These are phyloP conservation scores for Agapetus fuscipes DNA, from an alignment of 2,888 invertebrate genomes.

Conservation along the genomic window DNA sequence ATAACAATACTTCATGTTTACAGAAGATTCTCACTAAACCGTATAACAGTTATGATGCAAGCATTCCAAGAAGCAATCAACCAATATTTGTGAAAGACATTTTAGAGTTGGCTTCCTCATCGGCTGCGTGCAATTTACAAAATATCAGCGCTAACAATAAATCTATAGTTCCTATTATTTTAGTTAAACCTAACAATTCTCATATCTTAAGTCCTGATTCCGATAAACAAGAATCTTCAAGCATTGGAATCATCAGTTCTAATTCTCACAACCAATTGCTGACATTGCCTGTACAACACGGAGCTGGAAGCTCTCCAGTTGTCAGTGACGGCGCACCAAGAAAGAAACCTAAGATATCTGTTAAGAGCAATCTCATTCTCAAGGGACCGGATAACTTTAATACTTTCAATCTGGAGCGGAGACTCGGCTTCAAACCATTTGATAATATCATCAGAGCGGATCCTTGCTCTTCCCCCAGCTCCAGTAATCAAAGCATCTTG, in stretches of 20 bases:
- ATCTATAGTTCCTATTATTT: constrained; percentile 5
- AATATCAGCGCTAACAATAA: constrained; percentile 1
- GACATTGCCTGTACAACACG: constrained; percentile 5
- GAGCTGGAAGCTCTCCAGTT: background rate
- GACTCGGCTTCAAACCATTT: background rate
- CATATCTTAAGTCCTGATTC: constrained; percentile 2
- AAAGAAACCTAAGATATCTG: constrained; percentile 44
- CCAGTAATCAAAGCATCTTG: background rate
- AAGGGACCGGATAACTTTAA: constrained; percentile 43
- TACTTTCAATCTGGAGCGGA: constrained; percentile 36
- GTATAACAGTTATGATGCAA: no score
- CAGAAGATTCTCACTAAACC: no score
- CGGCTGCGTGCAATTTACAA: no score
- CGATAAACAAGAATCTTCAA: constrained; percentile 1
- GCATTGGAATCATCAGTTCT: background rate
- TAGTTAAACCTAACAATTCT: constrained; percentile 8
- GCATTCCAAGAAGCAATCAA: constrained; percentile 1
- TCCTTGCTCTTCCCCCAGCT: background rate
- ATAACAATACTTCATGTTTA: background rate
- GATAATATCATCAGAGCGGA: background rate
- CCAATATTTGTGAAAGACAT: constrained; percentile 14
- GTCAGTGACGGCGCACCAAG: constrained; percentile 25
- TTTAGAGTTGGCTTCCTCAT: constrained; percentile 5
- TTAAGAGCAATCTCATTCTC: constrained; percentile 41
- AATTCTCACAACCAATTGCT: constrained; percentile 3